A percentile compares a stretch with the other conserved stretches of the same genome.
phyloP scores from a whole-genome alignment of 1,140 invertebrate species.

The Pristionchus pacificus region DNA sequence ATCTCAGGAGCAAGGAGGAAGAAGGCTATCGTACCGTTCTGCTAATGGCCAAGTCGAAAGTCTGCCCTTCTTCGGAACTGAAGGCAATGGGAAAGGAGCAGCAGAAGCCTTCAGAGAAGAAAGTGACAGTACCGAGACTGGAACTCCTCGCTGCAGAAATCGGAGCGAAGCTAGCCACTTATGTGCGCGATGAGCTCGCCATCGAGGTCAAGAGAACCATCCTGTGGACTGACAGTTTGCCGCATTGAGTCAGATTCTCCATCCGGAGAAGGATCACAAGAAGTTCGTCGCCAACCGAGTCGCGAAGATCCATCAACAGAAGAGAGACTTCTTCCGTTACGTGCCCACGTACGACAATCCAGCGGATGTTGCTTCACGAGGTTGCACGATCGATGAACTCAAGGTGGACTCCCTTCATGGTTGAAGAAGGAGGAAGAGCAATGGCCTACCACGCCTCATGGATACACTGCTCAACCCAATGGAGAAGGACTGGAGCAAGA shows the following conservation, averaged over 20 bases:
- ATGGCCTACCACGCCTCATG: background rate
- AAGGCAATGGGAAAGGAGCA: background rate
- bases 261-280: background rate
- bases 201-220: background rate
- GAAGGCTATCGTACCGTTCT: background rate
- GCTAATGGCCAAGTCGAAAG: background rate
- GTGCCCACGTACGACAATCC: slow-evolving; percentile 2
- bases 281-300: background rate
- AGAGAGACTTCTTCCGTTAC: slow-evolving; percentile 2
- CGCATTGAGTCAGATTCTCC: background rate
- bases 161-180: background rate
- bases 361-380: background rate
- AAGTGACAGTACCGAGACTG: slow-evolving; percentile 5
- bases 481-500: too few species aligned
- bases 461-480: background rate
- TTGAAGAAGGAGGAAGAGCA: background rate
- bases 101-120: background rate
- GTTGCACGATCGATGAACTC: background rate
- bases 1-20: background rate
- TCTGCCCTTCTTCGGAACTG: background rate
- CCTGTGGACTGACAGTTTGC: background rate
- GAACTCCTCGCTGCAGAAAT: slow-evolving; percentile 3
- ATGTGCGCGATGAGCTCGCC: background rate
- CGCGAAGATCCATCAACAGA: background rate
- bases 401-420: background rate